Base-by-base conservation (phyloP, 2,888 invertebrate species). In the Drosophila silvestris region DNA sequence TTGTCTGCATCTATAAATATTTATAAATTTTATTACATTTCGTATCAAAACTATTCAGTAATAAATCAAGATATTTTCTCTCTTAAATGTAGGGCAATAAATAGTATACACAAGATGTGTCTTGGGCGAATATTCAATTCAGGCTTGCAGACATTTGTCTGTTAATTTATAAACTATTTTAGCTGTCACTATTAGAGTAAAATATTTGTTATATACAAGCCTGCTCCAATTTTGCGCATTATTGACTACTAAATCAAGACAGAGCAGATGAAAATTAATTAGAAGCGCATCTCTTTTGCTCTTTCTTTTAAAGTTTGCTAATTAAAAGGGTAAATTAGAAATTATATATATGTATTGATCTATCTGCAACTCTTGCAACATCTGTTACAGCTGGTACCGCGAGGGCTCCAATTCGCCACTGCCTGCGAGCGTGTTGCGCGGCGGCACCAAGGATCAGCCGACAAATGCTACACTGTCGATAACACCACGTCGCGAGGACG, bases 401-500 rank as follows among this genome's bases (percentile, higher is more conserved):
- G 96, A 97, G 91, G 97, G 96, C 41, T 96, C 96, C 37, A 94
- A 95, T 41, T 95, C 96, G 83, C 96, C 97, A 0, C 92, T 97
- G 90, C 96, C 97, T 71, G 96, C 96, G 28, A 95, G 95, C 59
- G 93, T 96, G 80, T 95, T 95, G 76, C 95, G 95, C 89, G 97
- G 96, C 47, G 96, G 96, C 77, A 96, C 96, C 22, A 95, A 96
- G 76, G 96, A 96, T 79, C 96, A 96, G 86, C 95, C 97, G 30
- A 97, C 97, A 22, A 95, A 96, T 59, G 96, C 96, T 6, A 96
- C 97, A 12, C 94, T 98, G 59, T 94, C 95, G 35, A 94, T 98
- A 81, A 95, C 95, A 74, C 98, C 98, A 5, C 95, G 95, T 37
- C 96, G 97, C 77, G 97, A 97, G 78, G 98, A 98, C 93, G 98